Conservation (phyloP, 1,140 invertebrate genomes). For the Drosophila rufa region DNA sequence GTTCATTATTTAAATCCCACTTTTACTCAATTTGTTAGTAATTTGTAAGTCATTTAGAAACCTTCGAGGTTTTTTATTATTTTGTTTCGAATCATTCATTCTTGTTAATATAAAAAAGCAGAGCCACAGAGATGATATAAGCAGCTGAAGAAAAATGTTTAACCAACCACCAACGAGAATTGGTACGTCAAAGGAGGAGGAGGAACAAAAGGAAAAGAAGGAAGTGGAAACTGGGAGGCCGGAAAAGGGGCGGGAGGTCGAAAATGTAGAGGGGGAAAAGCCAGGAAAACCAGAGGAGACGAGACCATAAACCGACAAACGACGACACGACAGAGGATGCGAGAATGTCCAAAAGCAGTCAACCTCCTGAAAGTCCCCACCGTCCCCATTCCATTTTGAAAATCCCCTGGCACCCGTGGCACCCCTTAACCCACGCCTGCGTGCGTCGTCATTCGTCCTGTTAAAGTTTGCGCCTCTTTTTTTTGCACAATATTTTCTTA, state of each 20-base stretch:
- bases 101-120: too few relatives aligned
- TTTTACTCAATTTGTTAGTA: too few relatives aligned
- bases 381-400: neutral
- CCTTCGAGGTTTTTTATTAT: too few relatives aligned
- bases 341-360: constrained; percentile 33
- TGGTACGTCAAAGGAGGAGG: neutral
- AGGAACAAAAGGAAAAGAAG: neutral
- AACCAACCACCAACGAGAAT: constrained; percentile 15
- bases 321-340: constrained; percentile 44
- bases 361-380: constrained; percentile 7
- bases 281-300: constrained; percentile 38
- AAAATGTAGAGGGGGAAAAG: constrained; percentile 9
- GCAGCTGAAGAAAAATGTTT: constrained; percentile 12
- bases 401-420: neutral
- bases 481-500: neutral
- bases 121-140: too few relatives aligned
- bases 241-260: neutral
- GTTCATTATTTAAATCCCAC: neutral
- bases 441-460: constrained; percentile 33
- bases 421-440: constrained; percentile 42
- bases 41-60: too few relatives aligned
- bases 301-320: constrained; percentile 52
- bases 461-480: constrained; percentile 8
- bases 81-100: too few relatives aligned
- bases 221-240: neutral